These are phyloP conservation scores for Penaeus chinensis DNA, from an alignment of 1,140 invertebrate species.

Conservation along the genomic window DNA sequence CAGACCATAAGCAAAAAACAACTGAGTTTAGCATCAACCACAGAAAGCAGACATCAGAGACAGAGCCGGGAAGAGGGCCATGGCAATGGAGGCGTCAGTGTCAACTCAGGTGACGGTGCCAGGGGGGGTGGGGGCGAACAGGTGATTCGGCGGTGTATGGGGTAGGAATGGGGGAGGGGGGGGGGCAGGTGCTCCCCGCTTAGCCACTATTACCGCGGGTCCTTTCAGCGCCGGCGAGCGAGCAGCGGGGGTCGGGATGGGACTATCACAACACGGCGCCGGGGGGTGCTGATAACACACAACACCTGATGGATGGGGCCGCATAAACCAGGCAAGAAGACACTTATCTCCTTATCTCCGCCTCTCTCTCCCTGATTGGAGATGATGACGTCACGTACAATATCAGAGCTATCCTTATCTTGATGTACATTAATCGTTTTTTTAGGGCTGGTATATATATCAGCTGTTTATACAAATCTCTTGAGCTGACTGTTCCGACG, in stretches of 20 bases:
- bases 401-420: too few species aligned
- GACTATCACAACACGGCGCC: constrained; percentile 51
- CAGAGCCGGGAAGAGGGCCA: too few species aligned
- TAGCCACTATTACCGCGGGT: constrained; percentile 37
- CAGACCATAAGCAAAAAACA: too few species aligned
- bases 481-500: neutral
- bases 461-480: too few species aligned
- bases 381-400: too few species aligned
- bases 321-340: constrained; percentile 49
- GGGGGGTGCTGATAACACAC: constrained; percentile 50
- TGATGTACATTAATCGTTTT: too few species aligned
- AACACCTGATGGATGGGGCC: constrained; percentile 46
- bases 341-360: constrained; percentile 35
- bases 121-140: neutral
- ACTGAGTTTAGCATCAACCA: too few species aligned
- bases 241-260: constrained; percentile 48
- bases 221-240: constrained; percentile 18
- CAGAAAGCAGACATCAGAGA: too few species aligned
- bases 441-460: too few species aligned
- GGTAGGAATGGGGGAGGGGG: neutral
- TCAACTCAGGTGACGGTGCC: too few species aligned
- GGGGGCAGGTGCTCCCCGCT: constrained; percentile 28
- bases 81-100: too few species aligned
- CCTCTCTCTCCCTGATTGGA: too few species aligned
- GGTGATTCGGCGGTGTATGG: neutral